Base-by-base conservation (phyloP, 2,113 vertebrate genomes). In the Periophthalmus modestus region DNA sequence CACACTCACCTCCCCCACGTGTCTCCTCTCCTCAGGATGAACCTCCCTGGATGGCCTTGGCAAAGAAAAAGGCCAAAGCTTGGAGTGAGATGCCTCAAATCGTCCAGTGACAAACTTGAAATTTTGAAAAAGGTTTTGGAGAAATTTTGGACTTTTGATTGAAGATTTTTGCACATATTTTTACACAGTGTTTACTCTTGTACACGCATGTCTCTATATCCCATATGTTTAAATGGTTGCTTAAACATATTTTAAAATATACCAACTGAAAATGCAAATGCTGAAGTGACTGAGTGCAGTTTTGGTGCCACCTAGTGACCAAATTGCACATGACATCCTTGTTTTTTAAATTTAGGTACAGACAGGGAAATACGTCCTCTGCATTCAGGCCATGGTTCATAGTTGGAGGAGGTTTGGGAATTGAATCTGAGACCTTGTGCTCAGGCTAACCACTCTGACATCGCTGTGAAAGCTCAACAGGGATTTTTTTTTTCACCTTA, bases 11-110 rank as follows among this genome's bases (percentile, higher is more conserved):
- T 5, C 74, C 39, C 43, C 84, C 18, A 78, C 66, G 73, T 21
- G 66, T 62, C 48, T 85, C 93, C 59, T 4, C 90, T 21, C 61
- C 77, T 63, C 85, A 93, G 15, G 90, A 87, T 0, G 95, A 97
- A 81, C 96, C 96, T 0, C 94, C 94, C 0, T 99, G 96, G 96
- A 93, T 98, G 78, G 96, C 95, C 0, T 73, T 98, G 87, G 96
- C 97, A 82, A 97, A 97, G 93, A 96, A 98, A 89, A 99, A 98
- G 88, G 94, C 96, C 85, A 95, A 98, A 90, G 96, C 96, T 7
- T 98, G 97, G 96, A 98, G 95, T 43, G 94, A 96, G 72, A 96
- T 96, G 92, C 91, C 94, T 7, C 95, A 97, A 81, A 94, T 91
- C 1, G 95, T 95, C 46, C 93, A 97, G 87, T 95, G 89, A 92